A percentile compares a stretch with the other conserved stretches of the same genome.
Evolutionary conservation across 53 echinoderm and acorn worm species (phyloP).

Genomic region (Temnopleurus reevesii): DNA sequence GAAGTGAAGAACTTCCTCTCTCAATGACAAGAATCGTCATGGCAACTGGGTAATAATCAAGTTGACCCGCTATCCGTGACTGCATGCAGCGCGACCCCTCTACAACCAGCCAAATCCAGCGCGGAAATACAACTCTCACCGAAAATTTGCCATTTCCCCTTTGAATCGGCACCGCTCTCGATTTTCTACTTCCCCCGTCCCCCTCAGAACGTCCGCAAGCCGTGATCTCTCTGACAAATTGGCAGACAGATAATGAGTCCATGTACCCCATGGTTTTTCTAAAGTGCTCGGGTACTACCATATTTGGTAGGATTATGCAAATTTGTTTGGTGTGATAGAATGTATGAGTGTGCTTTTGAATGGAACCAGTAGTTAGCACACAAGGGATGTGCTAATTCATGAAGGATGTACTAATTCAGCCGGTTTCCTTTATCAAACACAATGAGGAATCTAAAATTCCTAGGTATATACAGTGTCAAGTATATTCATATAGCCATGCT

Average conservation of each 20-base stretch:
- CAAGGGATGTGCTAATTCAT: constrained; percentile 41
- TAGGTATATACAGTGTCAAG: too few relatives aligned
- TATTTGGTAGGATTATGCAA: constrained; percentile 49
- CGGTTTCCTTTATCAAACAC: constrained; percentile 5
- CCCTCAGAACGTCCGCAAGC: constrained; percentile 10
- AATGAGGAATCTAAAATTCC: too few relatives aligned
- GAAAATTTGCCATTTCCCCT: constrained; percentile 43
- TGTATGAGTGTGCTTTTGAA: constrained; percentile 1
- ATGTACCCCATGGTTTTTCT: neutral
- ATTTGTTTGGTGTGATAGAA: neutral
- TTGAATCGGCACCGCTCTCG: constrained; percentile 24
- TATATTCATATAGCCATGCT: too few relatives aligned
- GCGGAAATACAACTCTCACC: constrained; percentile 19
- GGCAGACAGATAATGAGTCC: constrained; percentile 1
- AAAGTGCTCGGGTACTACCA: constrained; percentile 11
- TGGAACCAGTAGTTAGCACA: constrained; percentile 39
- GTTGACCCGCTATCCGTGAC: constrained; percentile 33
- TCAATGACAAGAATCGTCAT: constrained; percentile 25
- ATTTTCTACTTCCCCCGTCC: neutral
- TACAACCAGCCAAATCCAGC: constrained; percentile 10
- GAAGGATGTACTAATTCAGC: constrained; percentile 45
- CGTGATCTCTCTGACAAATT: neutral
- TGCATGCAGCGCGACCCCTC: neutral
- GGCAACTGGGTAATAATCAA: constrained; percentile 52
- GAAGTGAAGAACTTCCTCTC: constrained; percentile 50